phyloP scores from a whole-genome alignment of 2,113 vertebrate species.

The Pelusios castaneus region DNA sequence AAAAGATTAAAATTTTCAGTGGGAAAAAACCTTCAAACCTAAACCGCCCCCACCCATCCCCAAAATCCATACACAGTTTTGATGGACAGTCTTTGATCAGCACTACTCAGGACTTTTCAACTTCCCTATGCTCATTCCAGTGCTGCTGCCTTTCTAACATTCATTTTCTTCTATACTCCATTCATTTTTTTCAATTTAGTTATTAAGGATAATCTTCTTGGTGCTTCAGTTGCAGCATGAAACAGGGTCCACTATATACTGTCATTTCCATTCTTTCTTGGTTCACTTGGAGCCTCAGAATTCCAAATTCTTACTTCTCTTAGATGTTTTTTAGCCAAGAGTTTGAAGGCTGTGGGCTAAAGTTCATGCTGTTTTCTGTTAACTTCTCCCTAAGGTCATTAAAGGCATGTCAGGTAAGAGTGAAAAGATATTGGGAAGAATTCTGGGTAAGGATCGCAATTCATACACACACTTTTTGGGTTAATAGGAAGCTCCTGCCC shows the following conservation, averaged over 20 bases:
- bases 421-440: background rate
- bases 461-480: background rate
- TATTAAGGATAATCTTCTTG: background rate
- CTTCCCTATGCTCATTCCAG: background rate
- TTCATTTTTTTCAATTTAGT: background rate
- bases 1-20: background rate
- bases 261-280: background rate
- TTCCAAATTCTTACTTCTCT: background rate
- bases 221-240: background rate
- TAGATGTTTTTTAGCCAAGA: background rate
- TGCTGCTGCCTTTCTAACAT: background rate
- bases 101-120: background rate
- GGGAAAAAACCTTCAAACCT: background rate
- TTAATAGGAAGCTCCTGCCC: background rate
- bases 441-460: background rate
- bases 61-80: background rate
- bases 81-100: background rate
- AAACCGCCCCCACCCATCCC: no score
- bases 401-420: background rate
- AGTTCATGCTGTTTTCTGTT: background rate
- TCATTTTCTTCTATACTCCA: background rate
- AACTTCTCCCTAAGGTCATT: background rate
- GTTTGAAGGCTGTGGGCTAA: background rate
- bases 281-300: background rate
- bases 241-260: background rate